Evolutionary conservation across 2,888 invertebrate genomes (phyloP).

Genomic region (Pheosia tremula): DNA sequence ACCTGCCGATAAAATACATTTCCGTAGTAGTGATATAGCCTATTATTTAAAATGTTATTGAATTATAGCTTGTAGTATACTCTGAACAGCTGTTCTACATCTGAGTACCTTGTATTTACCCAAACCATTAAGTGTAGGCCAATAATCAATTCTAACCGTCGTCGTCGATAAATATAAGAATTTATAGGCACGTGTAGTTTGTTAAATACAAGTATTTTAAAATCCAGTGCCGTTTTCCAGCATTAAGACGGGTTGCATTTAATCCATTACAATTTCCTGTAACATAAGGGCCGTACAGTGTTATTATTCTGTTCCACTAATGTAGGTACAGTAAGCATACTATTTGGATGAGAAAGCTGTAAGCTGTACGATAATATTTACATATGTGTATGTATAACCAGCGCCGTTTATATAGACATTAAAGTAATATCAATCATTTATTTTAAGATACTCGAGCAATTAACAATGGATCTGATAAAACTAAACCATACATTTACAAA

Average conservation of each 20-base stretch:
- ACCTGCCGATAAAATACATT: too few species aligned
- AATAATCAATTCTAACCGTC: neutral
- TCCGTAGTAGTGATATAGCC: too few species aligned
- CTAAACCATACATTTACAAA: too few species aligned
- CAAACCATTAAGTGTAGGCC: too few species aligned
- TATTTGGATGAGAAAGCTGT: slow-evolving; percentile 13
- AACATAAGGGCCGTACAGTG: slow-evolving; percentile 43
- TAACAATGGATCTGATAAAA: too few species aligned
- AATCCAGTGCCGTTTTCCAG: slow-evolving; percentile 8
- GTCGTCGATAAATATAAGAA: neutral
- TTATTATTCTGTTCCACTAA: slow-evolving; percentile 51
- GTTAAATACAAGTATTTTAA: neutral
- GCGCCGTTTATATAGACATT: too few species aligned
- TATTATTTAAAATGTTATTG: neutral
- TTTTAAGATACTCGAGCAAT: too few species aligned
- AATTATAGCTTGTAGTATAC: neutral
- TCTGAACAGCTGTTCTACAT: neutral
- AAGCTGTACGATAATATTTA: neutral
- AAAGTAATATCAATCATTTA: too few species aligned
- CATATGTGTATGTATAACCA: too few species aligned
- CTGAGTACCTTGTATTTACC: neutral
- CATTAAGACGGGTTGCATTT: slow-evolving; percentile 32
- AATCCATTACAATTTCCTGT: slow-evolving; percentile 56
- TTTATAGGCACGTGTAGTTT: neutral
- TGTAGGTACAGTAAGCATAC: slow-evolving; percentile 21